Evolutionary conservation across 2,113 vertebrate genomes (phyloP), one percentile per base, ranked within the genome.

Genomic region (Nasalis larvatus): DNA sequence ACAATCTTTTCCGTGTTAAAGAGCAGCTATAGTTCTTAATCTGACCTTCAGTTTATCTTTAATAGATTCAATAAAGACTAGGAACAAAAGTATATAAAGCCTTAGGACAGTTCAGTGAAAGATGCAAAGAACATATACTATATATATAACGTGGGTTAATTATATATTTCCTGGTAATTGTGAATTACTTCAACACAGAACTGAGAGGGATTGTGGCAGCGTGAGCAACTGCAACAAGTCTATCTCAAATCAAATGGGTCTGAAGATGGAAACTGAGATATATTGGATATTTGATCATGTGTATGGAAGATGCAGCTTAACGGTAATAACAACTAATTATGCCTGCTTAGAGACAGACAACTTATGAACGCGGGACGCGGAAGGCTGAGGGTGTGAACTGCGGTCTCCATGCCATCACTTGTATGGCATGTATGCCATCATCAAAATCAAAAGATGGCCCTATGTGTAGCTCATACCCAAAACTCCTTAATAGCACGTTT

Each of bases 51-150:
- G 37, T 86, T 94, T 90, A 25, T 76, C 86, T 95, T 80, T 94
- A 95, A 73, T 27, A 83, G 58, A 89, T 68, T 94, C 49, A 77
- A 83, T 89, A 95, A 95, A 49, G 42, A 94, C 85, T 82, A 0
- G 49, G 45, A 97, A 45, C 92, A 95, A 91, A 94, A 90, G 68
- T 40, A 90, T 6, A 45, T 52, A 89, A 93, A 91, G 37, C 25
- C n/a, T 37, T 74, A 25, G 85, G 89, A 93, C 42, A 95, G 90
- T 95, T 98, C 74, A 83, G 45, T 54, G 27, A 95, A 92, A 85
- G 37, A 91, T 66, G 58, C 49, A 95, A 95, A 90, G 30, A 82
- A 83, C 35, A 95, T 78, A 94, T n/a, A 94, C 21, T 60, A 63
- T 76, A 81, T 93, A 56, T 80, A 94, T 91, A 52, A 73, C 16